phyloP scores from a whole-genome alignment of 2,888 invertebrate genomes.

The Ypsolopha sequella region DNA sequence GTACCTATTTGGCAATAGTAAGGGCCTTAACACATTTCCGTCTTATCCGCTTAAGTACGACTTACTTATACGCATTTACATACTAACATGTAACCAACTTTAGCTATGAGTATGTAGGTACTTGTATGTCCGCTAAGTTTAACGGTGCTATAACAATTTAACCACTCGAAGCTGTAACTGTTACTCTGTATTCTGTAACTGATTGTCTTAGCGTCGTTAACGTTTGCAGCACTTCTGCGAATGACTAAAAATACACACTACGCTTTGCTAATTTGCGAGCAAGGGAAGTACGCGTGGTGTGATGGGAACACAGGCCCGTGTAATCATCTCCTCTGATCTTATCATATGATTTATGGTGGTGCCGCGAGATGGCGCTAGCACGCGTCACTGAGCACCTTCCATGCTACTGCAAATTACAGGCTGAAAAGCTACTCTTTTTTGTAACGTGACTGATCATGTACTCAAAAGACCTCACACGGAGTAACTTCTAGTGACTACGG shows the following conservation, averaged over 20 bases:
- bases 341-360: constrained; percentile 66
- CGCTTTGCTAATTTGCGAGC: constrained; percentile 61
- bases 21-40: no score
- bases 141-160: constrained; percentile 8
- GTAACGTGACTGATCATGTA: background rate
- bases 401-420: constrained; percentile 8
- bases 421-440: constrained; percentile 6
- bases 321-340: constrained; percentile 68
- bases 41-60: no score
- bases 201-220: constrained; percentile 54
- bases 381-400: constrained; percentile 56
- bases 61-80: no score
- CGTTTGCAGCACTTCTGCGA: constrained; percentile 50
- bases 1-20: no score
- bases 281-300: constrained; percentile 50
- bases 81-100: no score
- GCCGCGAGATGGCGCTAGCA: constrained; percentile 59
- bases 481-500: background rate
- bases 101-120: no score
- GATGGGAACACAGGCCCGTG: constrained; percentile 58
- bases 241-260: constrained; percentile 52
- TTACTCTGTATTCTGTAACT: constrained; percentile 35
- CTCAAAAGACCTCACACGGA: constrained; percentile 19
- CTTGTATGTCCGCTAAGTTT: background rate
- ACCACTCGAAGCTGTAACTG: constrained; percentile 23